Base-by-base conservation (phyloP, 2,797 vertebrate genomes). In the Steatocranus sp. region DNA sequence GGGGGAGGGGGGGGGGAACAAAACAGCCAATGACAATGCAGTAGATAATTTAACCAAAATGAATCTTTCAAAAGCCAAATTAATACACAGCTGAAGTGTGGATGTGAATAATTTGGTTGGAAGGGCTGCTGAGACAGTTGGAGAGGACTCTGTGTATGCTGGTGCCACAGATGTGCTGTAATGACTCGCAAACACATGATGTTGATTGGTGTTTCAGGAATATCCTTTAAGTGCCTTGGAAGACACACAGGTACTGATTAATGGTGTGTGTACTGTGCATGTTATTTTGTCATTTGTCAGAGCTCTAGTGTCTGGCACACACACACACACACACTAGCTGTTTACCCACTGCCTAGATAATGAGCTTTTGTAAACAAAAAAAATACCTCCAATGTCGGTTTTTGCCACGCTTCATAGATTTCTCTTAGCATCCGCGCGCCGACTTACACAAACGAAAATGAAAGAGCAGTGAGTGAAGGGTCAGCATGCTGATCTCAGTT, bases 401-500 rank as follows among this genome's bases (percentile, higher is more conserved):
- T 34, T 68, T 82, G 20, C 5, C 38, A 49, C 3, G 11, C 43
- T 73, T 25, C 27, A 34, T 18, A 32, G 51, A 23, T 75, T 27
- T 73, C 34, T 50, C 5, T 70, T 43, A 51, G 61, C 17, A 18
- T 82, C 7, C 1, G 2, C n/a, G 15, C 56, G 34, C 48, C 30
- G 66, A 66, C 58, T 36, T 79, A 48, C 76, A 50, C 17, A 54
- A 56, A 87, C 15, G 6, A 18, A 76, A 54, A 34, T 73, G 23
- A 18, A 27, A 73, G 36, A 81, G 53, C 3, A 8, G 84, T 76
- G 53, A 81, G 68, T 41, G 53, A 58, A 27, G 20, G 82, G 76
- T 83, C 77, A 82, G 56, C 25, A 73, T 89, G 88, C 85, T 85
- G 82, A 89, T 86, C 78, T 86, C 78, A 51, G 41, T 74, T 46